phyloP scores from a whole-genome alignment of 2,888 invertebrate genomes.

The Cantharis rustica region DNA sequence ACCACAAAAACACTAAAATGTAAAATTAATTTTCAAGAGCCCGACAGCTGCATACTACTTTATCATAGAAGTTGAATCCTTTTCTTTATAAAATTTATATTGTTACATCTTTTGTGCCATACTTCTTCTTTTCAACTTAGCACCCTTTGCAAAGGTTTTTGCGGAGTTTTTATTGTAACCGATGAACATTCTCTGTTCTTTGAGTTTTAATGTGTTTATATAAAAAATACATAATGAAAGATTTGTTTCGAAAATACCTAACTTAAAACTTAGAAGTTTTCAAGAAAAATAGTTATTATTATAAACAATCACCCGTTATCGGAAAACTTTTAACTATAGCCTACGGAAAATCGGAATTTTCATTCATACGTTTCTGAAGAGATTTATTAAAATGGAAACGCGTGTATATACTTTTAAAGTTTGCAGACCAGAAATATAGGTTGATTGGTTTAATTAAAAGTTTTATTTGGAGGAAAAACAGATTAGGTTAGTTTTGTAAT shows the following conservation, averaged over 20 bases:
- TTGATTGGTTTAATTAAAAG: neutral
- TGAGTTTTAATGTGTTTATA: neutral
- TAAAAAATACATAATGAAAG: neutral
- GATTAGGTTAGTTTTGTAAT: neutral
- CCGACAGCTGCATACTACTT: slow-evolving; percentile 18
- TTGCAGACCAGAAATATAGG: neutral
- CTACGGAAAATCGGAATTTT: no score
- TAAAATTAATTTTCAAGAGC: slow-evolving; percentile 21
- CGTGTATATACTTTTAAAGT: neutral
- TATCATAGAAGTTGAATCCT: slow-evolving; percentile 20
- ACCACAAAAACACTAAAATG: slow-evolving; percentile 1
- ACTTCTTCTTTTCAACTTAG: neutral
- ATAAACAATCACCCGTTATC: neutral
- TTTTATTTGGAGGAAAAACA: neutral
- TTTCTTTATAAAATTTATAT: slow-evolving; percentile 24
- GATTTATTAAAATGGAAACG: neutral
- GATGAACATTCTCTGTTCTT: neutral
- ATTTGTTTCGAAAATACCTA: neutral
- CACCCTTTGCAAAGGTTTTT: neutral
- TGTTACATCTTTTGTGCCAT: slow-evolving; percentile 22
- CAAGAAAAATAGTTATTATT: no score
- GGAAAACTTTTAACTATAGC: neutral
- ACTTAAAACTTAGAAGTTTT: neutral
- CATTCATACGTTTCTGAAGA: neutral
- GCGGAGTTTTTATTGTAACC: slow-evolving; percentile 1